Conservation (phyloP, 2,888 invertebrate species). For the Hirtodrosophila histrioides region DNA sequence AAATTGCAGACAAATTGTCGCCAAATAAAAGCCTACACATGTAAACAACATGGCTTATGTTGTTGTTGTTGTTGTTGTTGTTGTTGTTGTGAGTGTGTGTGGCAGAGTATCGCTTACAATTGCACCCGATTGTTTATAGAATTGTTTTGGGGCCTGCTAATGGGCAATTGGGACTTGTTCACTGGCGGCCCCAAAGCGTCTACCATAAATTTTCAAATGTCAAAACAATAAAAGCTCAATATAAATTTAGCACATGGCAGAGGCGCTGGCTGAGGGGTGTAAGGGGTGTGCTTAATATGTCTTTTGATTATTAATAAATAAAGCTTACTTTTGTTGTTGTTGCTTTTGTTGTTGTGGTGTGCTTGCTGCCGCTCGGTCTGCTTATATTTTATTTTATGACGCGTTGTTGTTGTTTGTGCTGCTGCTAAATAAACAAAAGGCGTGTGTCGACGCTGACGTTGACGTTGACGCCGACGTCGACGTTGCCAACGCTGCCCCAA, state of each 20-base stretch:
- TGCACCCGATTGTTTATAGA: conserved; percentile 54
- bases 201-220: conserved; percentile 60
- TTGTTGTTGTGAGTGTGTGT: conserved; percentile 22
- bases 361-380: conserved; percentile 67
- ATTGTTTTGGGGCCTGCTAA: conserved; percentile 19
- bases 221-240: conserved; percentile 62
- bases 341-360: conserved; percentile 27
- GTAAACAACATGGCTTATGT: conserved; percentile 22
- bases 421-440: conserved; percentile 74
- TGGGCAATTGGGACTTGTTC: conserved; percentile 14
- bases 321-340: conserved; percentile 48
- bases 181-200: conserved; percentile 52
- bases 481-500: conserved; percentile 61
- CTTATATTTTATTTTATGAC: conserved; percentile 69
- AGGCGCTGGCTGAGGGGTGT: conserved; percentile 12
- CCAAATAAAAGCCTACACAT: conserved; percentile 31
- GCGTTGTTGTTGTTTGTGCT: conserved; percentile 40
- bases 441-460: conserved; percentile 65
- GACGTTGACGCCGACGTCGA: conserved; percentile 23
- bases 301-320: conserved; percentile 77
- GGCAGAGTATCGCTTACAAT: conserved; percentile 55
- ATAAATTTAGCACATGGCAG: conserved; percentile 44
- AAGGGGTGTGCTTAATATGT: conserved; percentile 50
- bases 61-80: neutral
- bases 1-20: conserved; percentile 69